A percentile compares a stretch with the other conserved stretches of the same genome.
Evolutionary conservation across 37 sponge, comb jelly and placozoan species (phyloP).

Genomic region (Beroe forskalii): DNA sequence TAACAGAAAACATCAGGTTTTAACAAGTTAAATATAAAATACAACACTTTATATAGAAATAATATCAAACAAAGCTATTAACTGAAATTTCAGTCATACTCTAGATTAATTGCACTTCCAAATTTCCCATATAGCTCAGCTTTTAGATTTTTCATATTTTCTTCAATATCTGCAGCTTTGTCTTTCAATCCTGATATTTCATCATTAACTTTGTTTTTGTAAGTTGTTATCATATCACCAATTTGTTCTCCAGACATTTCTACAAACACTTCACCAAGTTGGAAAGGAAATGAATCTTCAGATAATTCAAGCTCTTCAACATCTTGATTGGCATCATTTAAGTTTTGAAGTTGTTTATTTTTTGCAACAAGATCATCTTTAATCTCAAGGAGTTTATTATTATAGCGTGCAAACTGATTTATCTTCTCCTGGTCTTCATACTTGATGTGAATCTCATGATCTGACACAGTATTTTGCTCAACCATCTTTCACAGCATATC

Average conservation of each 20-base stretch:
- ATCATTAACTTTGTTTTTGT: slow-evolving; percentile 25
- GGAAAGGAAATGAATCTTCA: slow-evolving; percentile 58
- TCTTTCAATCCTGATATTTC: slow-evolving; percentile 6
- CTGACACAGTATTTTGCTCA: slow-evolving; percentile 1
- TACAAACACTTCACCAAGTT: slow-evolving; percentile 64
- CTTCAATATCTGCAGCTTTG: slow-evolving; percentile 41
- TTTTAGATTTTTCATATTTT: slow-evolving; percentile 30
- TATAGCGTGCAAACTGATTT: slow-evolving; percentile 55
- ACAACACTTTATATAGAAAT: too few relatives aligned
- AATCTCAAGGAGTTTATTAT: slow-evolving; percentile 43
- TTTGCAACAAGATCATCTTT: slow-evolving; percentile 31
- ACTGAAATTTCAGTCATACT: slow-evolving; percentile 24
- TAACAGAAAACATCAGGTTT: too few relatives aligned
- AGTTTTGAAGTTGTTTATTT: slow-evolving; percentile 29
- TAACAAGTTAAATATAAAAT: too few relatives aligned
- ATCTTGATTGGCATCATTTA: slow-evolving; percentile 42
- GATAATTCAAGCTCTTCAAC: slow-evolving; percentile 53
- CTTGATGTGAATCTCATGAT: slow-evolving; percentile 65
- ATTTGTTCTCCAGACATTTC: slow-evolving; percentile 51
- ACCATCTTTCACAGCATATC: slow-evolving; percentile 28
- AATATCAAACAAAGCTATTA: neutral
- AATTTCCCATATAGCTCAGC: slow-evolving; percentile 56
- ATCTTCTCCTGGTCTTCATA: slow-evolving; percentile 65
- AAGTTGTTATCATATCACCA: slow-evolving; percentile 32
- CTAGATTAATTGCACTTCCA: slow-evolving; percentile 62